Evolutionary conservation across 2,113 vertebrate genomes (phyloP).

Genomic region (Octodon degus): DNA sequence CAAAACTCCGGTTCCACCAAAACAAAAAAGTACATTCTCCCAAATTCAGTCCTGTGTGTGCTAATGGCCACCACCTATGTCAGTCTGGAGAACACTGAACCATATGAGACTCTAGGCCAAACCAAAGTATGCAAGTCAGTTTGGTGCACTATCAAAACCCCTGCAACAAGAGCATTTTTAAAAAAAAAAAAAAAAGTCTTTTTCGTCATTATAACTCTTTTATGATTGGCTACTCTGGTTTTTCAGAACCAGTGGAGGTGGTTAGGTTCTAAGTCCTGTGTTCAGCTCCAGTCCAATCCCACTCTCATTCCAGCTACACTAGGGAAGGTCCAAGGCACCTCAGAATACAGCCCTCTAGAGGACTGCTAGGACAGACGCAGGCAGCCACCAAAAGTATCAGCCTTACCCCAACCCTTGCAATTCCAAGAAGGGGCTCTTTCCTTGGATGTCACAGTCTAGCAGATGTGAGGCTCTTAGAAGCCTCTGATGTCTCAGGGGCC

Average conservation of each 20-base stretch:
- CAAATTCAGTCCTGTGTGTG: background rate
- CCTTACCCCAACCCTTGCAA: background rate
- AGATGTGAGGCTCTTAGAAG: background rate
- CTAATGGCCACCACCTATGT: background rate
- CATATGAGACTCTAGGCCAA: background rate
- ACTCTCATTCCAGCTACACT: background rate
- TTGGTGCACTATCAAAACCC: background rate
- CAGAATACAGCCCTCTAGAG: background rate
- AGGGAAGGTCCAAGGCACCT: background rate
- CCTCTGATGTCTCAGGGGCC: background rate
- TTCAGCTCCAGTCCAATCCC: background rate
- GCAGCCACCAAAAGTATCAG: background rate
- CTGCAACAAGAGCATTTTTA: background rate
- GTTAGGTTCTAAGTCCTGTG: background rate
- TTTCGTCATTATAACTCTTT: background rate
- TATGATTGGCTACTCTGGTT: background rate
- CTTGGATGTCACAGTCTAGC: background rate
- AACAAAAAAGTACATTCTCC: background rate
- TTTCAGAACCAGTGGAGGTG: background rate
- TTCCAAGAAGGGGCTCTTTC: background rate
- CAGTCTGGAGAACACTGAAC: background rate
- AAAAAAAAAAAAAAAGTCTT: too few species aligned
- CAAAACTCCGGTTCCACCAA: too few species aligned
- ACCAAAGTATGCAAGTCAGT: conserved; percentile 1
- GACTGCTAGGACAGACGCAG: background rate